These are phyloP conservation scores for Agapostemon virescens DNA, from an alignment of 2,888 invertebrate genomes.

Conservation along the genomic window DNA sequence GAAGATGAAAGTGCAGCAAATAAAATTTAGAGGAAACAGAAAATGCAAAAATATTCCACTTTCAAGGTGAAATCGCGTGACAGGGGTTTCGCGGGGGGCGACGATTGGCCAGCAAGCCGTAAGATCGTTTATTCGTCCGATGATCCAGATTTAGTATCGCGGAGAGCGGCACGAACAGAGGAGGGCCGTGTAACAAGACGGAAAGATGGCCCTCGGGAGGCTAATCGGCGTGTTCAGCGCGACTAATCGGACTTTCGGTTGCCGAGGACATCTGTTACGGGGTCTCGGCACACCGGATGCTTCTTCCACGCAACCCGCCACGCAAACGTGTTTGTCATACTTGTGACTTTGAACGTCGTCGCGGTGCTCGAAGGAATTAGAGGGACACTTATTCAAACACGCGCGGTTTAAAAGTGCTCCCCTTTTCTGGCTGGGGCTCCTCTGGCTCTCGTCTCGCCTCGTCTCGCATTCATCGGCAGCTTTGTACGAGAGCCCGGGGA, in stretches of 20 bases:
- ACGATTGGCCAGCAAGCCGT: neutral
- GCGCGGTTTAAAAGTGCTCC: constrained; percentile 61
- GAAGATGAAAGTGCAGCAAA: neutral
- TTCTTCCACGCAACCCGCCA: constrained; percentile 48
- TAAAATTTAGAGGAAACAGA: neutral
- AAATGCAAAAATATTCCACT: neutral
- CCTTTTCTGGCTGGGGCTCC: constrained; percentile 21
- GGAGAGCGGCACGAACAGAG: neutral
- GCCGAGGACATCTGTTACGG: constrained; percentile 58
- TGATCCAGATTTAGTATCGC: constrained; percentile 9
- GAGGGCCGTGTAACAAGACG: constrained; percentile 21
- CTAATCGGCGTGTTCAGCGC: constrained; percentile 49
- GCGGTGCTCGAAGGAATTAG: constrained; percentile 67
- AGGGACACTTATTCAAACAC: constrained; percentile 69
- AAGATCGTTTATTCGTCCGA: neutral
- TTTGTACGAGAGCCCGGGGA: neutral
- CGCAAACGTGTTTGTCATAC: constrained; percentile 67
- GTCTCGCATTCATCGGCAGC: constrained; percentile 15
- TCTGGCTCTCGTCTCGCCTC: neutral
- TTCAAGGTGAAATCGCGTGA: neutral
- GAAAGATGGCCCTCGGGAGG: constrained; percentile 32
- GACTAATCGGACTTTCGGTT: constrained; percentile 57
- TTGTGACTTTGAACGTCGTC: constrained; percentile 59
- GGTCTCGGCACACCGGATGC: constrained; percentile 35
- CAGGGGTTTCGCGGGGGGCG: neutral